Base-by-base conservation (phyloP, 2,797 vertebrate genomes). In the Sciaenops ocellatus region DNA sequence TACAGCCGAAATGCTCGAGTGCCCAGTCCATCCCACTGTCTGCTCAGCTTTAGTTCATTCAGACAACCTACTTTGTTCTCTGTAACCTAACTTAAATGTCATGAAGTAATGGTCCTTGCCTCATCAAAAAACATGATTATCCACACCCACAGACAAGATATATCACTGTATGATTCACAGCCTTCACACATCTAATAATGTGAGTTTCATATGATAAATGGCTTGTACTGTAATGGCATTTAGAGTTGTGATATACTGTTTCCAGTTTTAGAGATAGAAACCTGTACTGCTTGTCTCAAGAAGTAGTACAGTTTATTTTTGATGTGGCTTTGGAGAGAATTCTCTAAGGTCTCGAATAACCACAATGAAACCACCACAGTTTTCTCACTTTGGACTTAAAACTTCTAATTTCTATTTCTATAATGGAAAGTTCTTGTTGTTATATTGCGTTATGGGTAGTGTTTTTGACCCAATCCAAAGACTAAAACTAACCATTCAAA, bases 1-100 rank as follows among this genome's bases (percentile, higher is more conserved):
- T 70, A 64, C 76, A 78, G 67, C 64, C 44, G 51, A 69, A 80
- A 13, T 48, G 83, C 41, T 56, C 18, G 1, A 59, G 59, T 18
- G 6, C 4, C 51, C 9, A 24, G 1, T 57, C 15, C 20, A 59
- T 1, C 41, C 24, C 8, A 24, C 62, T 46, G 41, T 73, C 57
- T 54, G 55, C 69, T 22, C 28, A 28, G 18, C 50, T 51, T 30
- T 20, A 20, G 18, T 11, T 61, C 52, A 67, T 44, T 70, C 5
- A 67, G 44, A 50, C 17, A 55, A 20, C 6, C 22, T 38, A 22
- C 41, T 52, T 11, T 52, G 3, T 59, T 51, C 2, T 66, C 10
- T 57, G 6, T 68, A 22, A 48, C 56, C 4, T 22, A 12, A 22
- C 28, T 9, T 20, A 16, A 46, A 82, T 34, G 38, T 22, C 42